phyloP scores from a whole-genome alignment of 2,113 vertebrate species.

The Thomomys bottae region DNA sequence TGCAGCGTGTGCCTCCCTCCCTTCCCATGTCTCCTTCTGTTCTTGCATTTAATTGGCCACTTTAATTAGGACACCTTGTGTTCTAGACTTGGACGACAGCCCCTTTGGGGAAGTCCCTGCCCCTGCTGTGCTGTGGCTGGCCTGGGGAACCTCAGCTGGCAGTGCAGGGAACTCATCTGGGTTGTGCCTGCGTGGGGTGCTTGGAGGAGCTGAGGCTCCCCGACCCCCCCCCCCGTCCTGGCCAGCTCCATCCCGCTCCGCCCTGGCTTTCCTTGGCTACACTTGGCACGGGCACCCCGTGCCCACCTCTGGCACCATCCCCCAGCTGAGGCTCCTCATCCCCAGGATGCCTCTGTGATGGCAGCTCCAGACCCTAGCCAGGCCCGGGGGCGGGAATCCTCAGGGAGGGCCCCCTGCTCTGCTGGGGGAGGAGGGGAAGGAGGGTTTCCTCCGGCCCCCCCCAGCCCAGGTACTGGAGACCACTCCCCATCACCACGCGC shows the following conservation, averaged over 20 bases:
- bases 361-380: not conserved
- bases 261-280: not conserved
- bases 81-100: rapidly evolving
- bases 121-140: too few species aligned
- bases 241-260: rapidly evolving
- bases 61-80: too few species aligned
- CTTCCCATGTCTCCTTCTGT: too few species aligned
- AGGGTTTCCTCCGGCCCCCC: not conserved
- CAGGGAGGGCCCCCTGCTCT: not conserved
- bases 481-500: conserved; percentile 49
- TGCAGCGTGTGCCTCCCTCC: too few species aligned
- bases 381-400: not conserved
- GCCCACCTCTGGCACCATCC: rapidly evolving
- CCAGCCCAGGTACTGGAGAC: conserved; percentile 75
- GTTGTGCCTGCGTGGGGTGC: too few species aligned
- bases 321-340: too few species aligned
- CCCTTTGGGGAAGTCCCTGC: too few species aligned
- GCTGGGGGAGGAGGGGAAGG: rapidly evolving
- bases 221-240: too few species aligned
- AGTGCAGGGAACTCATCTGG: too few species aligned
- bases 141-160: too few species aligned
- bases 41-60: too few species aligned
- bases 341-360: not conserved
- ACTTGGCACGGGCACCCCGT: not conserved
- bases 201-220: too few species aligned